Evolutionary conservation across 2,113 vertebrate genomes (phyloP), one percentile per base, ranked within the genome.

Genomic region (Strix uralensis): DNA sequence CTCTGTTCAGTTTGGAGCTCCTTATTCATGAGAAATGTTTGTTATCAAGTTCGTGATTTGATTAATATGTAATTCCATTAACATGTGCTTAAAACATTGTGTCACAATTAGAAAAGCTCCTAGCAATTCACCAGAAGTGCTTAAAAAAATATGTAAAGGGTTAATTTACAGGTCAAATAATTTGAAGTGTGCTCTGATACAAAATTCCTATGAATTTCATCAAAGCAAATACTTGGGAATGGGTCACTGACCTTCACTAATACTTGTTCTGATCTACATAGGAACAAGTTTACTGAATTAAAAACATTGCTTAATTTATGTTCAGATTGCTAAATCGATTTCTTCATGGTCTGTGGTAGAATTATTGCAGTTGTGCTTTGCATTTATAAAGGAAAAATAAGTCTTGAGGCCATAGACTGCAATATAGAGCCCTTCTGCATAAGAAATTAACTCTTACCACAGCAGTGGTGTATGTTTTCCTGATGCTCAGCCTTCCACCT

Each of bases 241-340:
- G 81, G 88, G 95, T 96, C 86, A 62, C 16, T 74, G 73, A 36
- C 91, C 88, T 75, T 89, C n/a, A 22, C 86, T 94, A 96, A 74
- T 96, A 49, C 72, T 95, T 87, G 73, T 59, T 95, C 71, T 87
- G 67, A 95, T 96, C 89, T 95, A 81, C 89, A 61, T 65, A 91
- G 80, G 77, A 84, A 82, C 81, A 71, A 94, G 87, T 93, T 97
- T 85, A 91, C 81, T 83, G 81, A 91, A 96, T 96, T 85, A 93
- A 95, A 96, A 95, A 72, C 91, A 93, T 69, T 86, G 88, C 90
- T 90, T 97, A 96, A 96, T 93, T 95, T 95, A 92, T 80, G 82
- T 92, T 93, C 77, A 66, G 66, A 93, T 93, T 94, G 81, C 91
- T 91, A 94, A 97, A 97, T 97, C 55, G 42, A 96, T 97, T 97